These are phyloP conservation scores for Empidonax traillii DNA, from an alignment of 2,113 vertebrate species.

Conservation along the genomic window DNA sequence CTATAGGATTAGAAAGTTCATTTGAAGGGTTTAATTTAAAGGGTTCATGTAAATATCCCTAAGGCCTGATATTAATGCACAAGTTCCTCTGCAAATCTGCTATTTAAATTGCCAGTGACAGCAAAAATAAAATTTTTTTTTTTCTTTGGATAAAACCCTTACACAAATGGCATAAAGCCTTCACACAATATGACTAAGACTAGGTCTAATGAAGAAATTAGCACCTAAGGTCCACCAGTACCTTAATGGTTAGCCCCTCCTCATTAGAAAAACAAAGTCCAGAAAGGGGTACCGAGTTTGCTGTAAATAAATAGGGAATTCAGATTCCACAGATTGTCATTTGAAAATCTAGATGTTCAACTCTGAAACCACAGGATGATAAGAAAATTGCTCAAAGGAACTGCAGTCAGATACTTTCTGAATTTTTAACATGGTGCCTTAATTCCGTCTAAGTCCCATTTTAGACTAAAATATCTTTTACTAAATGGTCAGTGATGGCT, in stretches of 20 bases:
- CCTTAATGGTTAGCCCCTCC: not conserved
- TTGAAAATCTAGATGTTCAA: not conserved
- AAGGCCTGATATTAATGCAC: not conserved
- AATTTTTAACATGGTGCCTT: not conserved
- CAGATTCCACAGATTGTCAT: not conserved
- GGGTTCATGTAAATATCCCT: slow-evolving; percentile 32
- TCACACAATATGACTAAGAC: not conserved
- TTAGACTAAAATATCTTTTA: not conserved
- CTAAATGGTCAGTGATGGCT: not conserved
- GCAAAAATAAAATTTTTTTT: not conserved
- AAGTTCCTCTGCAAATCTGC: not conserved
- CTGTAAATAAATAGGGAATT: not conserved
- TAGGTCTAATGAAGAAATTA: not conserved
- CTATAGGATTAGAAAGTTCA: slow-evolving; percentile 41
- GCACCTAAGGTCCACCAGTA: not conserved
- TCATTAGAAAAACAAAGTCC: not conserved
- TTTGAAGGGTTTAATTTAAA: slow-evolving; percentile 53
- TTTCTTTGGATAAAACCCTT: not conserved
- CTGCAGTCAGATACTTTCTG: not conserved
- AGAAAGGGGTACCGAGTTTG: not conserved
- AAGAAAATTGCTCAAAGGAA: not conserved
- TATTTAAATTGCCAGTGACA: slow-evolving; percentile 17
- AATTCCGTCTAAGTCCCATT: not conserved
- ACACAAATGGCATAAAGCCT: not conserved
- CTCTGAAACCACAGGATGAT: not conserved